phyloP scores from a whole-genome alignment of 2,797 vertebrate species.

The Poecilia wingei region DNA sequence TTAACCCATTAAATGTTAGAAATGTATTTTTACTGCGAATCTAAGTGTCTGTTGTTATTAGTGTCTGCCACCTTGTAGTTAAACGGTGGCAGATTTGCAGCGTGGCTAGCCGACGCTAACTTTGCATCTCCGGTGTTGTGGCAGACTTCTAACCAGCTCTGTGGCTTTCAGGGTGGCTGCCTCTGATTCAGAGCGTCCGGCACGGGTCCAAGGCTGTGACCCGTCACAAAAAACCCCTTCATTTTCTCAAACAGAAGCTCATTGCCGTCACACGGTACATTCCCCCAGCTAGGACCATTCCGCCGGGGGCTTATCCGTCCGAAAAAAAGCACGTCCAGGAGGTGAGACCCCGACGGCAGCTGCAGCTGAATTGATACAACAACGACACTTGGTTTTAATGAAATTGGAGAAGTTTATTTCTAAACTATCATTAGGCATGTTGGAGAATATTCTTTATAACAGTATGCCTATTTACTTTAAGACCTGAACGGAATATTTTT shows the following conservation, averaged over 20 bases:
- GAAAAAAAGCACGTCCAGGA: slow-evolving; percentile 29
- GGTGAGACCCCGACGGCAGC: slow-evolving; percentile 50
- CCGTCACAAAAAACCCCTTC: slow-evolving; percentile 88
- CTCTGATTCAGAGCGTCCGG: slow-evolving; percentile 83
- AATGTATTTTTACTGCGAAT: neutral
- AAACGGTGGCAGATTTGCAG: neutral
- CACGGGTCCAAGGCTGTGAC: slow-evolving; percentile 92
- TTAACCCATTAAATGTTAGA: neutral
- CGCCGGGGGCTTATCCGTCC: slow-evolving; percentile 73
- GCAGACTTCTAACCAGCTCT: neutral
- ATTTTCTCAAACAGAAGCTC: slow-evolving; percentile 89
- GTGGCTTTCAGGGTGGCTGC: slow-evolving; percentile 83
- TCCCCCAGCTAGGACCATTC: slow-evolving; percentile 75
- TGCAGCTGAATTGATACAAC: neutral
- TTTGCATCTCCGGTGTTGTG: neutral
- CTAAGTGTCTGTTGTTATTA: neutral
- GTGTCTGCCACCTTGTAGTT: rapidly evolving
- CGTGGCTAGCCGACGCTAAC: slow-evolving; percentile 11
- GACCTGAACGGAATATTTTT: neutral
- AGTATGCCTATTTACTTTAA: neutral
- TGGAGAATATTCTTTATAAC: neutral
- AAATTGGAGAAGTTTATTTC: neutral
- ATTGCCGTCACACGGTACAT: slow-evolving; percentile 90
- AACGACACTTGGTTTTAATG: neutral
- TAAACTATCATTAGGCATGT: neutral